Percentiles rank a stretch among this genome's conserved stretches.
phyloP scores from a whole-genome alignment of 23 tunicate species.

The Trididemnum nubilum region DNA sequence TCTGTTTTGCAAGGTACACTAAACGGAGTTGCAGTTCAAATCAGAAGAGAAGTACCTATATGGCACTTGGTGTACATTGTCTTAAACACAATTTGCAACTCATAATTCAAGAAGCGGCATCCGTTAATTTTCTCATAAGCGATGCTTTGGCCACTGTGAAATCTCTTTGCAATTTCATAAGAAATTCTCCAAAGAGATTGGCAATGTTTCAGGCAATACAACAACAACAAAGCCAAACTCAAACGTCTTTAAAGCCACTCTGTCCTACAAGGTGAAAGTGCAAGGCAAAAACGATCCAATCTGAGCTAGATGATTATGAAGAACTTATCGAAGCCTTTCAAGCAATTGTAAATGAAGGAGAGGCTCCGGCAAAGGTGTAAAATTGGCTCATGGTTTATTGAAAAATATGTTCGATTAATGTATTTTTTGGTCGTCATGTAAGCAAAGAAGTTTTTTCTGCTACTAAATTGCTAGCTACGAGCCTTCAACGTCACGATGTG shows the following conservation, averaged over 20 bases:
- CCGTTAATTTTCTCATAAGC: background rate
- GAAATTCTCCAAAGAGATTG: background rate
- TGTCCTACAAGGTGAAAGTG: conserved; percentile 13
- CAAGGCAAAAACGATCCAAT: conserved; percentile 3
- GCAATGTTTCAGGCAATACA: too few species aligned
- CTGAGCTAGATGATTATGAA: conserved; percentile 2
- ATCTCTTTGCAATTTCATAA: background rate
- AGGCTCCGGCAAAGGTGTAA: background rate
- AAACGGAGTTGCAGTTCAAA: too few species aligned
- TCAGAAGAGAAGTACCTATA: background rate
- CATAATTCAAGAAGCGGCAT: background rate
- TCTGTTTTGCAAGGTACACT: background rate
- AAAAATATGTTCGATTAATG: background rate
- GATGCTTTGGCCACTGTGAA: background rate
- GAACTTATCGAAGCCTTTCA: background rate
- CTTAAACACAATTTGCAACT: background rate
- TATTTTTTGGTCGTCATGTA: background rate
- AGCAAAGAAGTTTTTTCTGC: conserved; percentile 18
- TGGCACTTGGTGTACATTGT: background rate
- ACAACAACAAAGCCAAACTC: background rate
- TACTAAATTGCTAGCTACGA: conserved; percentile 17
- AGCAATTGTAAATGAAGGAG: background rate
- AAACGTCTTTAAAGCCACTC: background rate
- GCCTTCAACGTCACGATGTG: background rate
- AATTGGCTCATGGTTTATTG: conserved; percentile 16